Percentiles rank a stretch among this genome's conserved stretches.
phyloP scores from a whole-genome alignment of 2,113 vertebrate genomes.

The Phoxinus phoxinus region DNA sequence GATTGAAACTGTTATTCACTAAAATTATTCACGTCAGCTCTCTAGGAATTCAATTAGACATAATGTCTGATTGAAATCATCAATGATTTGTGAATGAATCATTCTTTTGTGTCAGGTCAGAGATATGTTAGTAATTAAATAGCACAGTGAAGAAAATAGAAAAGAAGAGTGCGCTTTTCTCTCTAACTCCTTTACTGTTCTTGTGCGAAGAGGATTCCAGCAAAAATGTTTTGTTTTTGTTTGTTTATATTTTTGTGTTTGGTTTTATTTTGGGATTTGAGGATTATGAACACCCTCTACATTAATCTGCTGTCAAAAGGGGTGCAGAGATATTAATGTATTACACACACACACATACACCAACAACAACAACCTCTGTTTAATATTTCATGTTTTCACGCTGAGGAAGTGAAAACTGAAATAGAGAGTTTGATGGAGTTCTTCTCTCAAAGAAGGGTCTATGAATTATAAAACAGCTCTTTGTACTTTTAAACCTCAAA shows the following conservation, averaged over 20 bases:
- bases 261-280: constrained; percentile 38
- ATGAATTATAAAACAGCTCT: constrained; percentile 40
- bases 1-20: background rate
- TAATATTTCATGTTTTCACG: constrained; percentile 38
- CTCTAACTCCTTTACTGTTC: background rate
- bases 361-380: constrained; percentile 6
- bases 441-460: background rate
- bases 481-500: constrained; percentile 38
- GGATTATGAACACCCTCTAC: constrained; percentile 13
- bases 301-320: constrained; percentile 43
- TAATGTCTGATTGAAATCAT: background rate
- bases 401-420: constrained; percentile 19
- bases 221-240: constrained; percentile 5
- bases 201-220: background rate
- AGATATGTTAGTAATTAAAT: background rate
- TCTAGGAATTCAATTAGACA: background rate
- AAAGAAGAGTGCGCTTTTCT: background rate
- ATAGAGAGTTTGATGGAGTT: constrained; percentile 1
- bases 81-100: background rate
- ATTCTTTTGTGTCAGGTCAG: background rate
- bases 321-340: background rate
- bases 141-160: background rate
- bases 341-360: background rate
- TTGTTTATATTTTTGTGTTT: constrained; percentile 23
- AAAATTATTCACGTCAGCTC: background rate